These are phyloP conservation scores for Coremacera marginata DNA, from an alignment of 2,888 invertebrate genomes.

Conservation along the genomic window DNA sequence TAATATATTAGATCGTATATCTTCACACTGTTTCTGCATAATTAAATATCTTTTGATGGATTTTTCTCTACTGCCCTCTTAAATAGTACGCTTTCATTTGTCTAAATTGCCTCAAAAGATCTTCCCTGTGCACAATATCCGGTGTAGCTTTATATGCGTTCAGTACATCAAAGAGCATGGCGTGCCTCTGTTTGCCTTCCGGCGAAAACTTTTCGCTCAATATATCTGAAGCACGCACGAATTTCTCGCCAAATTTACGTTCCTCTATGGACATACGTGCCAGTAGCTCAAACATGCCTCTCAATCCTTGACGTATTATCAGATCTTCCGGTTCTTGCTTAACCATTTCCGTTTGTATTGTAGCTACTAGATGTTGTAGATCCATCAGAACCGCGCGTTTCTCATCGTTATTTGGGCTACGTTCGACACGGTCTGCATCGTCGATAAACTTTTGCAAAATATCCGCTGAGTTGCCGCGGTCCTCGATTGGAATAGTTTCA, in stretches of 20 bases:
- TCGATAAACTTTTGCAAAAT: slow-evolving; percentile 44
- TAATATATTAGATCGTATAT: too few species aligned
- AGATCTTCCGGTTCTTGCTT: slow-evolving; percentile 48
- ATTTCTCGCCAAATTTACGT: slow-evolving; percentile 45
- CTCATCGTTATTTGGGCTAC: slow-evolving; percentile 40
- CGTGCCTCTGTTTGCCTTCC: slow-evolving; percentile 39
- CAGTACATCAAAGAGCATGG: slow-evolving; percentile 40
- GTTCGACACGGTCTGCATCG: slow-evolving; percentile 38
- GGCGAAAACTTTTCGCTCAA: slow-evolving; percentile 33
- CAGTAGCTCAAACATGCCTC: slow-evolving; percentile 49
- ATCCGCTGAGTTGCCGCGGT: slow-evolving; percentile 47
- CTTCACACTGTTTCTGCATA: too few species aligned
- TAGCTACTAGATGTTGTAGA: slow-evolving; percentile 45
- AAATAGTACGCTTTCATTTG: slow-evolving; percentile 32
- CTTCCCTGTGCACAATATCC: slow-evolving; percentile 43
- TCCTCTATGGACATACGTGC: slow-evolving; percentile 49
- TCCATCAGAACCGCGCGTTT: slow-evolving; percentile 45
- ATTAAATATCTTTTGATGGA: too few species aligned
- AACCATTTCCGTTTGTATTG: slow-evolving; percentile 47
- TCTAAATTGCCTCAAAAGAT: slow-evolving; percentile 40
- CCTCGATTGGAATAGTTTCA: slow-evolving; percentile 46
- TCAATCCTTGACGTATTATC: slow-evolving; percentile 44
- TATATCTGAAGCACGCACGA: slow-evolving; percentile 39
- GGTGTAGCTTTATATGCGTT: slow-evolving; percentile 39
- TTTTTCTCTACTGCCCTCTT: neutral